Evolutionary conservation across 2,888 invertebrate species (phyloP), one percentile per base, ranked within the genome.

Genomic region (Amorpha juglandis): DNA sequence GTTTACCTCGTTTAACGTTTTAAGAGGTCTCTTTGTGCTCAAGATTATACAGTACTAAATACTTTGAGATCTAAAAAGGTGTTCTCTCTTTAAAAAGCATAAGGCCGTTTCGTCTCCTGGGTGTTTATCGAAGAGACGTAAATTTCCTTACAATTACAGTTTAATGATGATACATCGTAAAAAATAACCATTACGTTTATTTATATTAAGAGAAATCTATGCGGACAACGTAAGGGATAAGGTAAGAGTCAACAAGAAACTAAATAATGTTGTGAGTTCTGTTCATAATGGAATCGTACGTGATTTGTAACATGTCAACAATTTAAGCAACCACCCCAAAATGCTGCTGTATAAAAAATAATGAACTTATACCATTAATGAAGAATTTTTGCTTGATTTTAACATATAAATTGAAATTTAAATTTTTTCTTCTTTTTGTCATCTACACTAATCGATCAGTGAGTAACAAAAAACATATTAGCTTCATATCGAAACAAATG

Each of bases 21-120:
- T 71, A 67, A 68, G 67, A 50, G 67, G 33, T 35, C 50, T 63
- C 35, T 50, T 47, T 50, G 63, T 58, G 42, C 42, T 50, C 35
- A 19, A 62, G 53, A 55, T 48, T 65, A 51, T 67, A 33, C 19
- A 27, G 55, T 64, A 67, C 21, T 67, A 63, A 63, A 35, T 47
- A 53, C 33, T 38, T 8, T 47, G 42, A n/a, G 64, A 65, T 58
- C 48, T 64, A 38, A 51, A 19, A n/a, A 70, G 62, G 53, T 65
- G 48, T 55, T 70, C 69, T 70, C 65, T 70, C 69, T 71, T 70
- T 73, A 74, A 73, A 74, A 70, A 71, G 72, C 62, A 38, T 68
- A 69, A 53, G 33, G 42, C 16, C 55, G n/a, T 53, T 38, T 38
- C 58, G 42, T 42, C 38, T 58, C 42, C 19, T 11, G 58, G 11